Conservation (phyloP, 2,888 invertebrate species). For the Elysia crispata region DNA sequence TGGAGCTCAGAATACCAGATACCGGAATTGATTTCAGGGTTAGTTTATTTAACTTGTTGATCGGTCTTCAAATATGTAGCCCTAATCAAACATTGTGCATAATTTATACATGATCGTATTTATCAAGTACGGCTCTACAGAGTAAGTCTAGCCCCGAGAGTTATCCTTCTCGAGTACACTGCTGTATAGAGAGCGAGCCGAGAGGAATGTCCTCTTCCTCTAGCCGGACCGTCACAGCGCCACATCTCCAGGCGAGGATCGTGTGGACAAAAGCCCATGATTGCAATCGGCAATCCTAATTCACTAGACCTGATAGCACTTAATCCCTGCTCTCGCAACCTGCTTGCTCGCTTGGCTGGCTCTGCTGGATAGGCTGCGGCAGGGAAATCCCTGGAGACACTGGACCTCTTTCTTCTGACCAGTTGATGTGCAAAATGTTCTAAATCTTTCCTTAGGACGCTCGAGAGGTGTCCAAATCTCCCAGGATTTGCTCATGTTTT, state of each 20-base stretch:
- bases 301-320: conserved; percentile 32
- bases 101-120: too few relatives aligned
- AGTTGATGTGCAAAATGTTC: conserved; percentile 4
- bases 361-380: neutral
- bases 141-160: too few relatives aligned
- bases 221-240: neutral
- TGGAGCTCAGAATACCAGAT: too few relatives aligned
- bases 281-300: conserved; percentile 38
- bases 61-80: too few relatives aligned
- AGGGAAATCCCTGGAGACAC: neutral
- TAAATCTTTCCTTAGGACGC: neutral
- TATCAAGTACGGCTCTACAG: too few relatives aligned
- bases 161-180: too few relatives aligned
- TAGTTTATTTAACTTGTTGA: too few relatives aligned
- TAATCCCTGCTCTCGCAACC: conserved; percentile 15
- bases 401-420: neutral
- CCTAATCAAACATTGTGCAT: too few relatives aligned
- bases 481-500: neutral
- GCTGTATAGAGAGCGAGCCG: too few relatives aligned
- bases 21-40: too few relatives aligned
- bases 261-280: conserved; percentile 38
- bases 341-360: neutral
- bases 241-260: conserved; percentile 1
- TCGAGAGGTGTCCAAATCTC: neutral
- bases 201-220: too few relatives aligned